Percentiles rank a stretch among this genome's conserved stretches.
Evolutionary conservation across 2,797 vertebrate species (phyloP).

Genomic region (Mionectes olivaceus): DNA sequence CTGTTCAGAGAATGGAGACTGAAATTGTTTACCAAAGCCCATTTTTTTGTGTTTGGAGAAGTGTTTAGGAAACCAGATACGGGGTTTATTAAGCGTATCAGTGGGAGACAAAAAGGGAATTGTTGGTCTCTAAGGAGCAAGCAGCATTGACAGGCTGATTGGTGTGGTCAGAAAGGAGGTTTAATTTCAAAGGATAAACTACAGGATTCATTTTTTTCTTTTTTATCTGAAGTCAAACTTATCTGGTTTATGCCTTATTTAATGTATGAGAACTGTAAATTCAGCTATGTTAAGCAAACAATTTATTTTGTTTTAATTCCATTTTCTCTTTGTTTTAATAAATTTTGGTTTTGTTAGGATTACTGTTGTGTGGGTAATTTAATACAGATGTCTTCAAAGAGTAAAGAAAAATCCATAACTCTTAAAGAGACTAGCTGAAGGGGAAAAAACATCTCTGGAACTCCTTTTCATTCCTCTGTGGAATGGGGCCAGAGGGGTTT

Average conservation of each 20-base stretch:
- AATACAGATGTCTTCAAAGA: constrained; percentile 65
- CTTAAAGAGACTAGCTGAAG: constrained; percentile 40
- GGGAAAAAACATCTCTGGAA: constrained; percentile 16
- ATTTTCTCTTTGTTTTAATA: constrained; percentile 61
- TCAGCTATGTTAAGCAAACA: constrained; percentile 43
- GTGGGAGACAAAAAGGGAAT: constrained; percentile 38
- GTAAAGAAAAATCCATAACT: constrained; percentile 49
- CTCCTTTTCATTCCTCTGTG: constrained; percentile 25
- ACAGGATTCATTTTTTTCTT: not conserved
- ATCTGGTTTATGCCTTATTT: constrained; percentile 48
- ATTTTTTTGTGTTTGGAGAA: constrained; percentile 9
- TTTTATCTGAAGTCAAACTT: constrained; percentile 41
- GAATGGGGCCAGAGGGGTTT: not conserved
- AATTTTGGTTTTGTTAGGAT: constrained; percentile 53
- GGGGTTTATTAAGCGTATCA: constrained; percentile 33
- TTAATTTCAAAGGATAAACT: constrained; percentile 57
- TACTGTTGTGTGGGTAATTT: constrained; percentile 49
- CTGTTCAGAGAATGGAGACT: constrained; percentile 30
- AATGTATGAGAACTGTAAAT: constrained; percentile 56
- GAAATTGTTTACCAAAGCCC: constrained; percentile 42
- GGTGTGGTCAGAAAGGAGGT: constrained; percentile 41
- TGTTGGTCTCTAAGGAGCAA: constrained; percentile 41
- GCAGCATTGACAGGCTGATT: not conserved
- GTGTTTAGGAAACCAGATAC: constrained; percentile 39
- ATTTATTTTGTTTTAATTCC: constrained; percentile 50